Percentiles rank a stretch among this genome's conserved stretches.
Evolutionary conservation across 2,113 vertebrate species (phyloP).

Genomic region (Podarcis muralis): DNA sequence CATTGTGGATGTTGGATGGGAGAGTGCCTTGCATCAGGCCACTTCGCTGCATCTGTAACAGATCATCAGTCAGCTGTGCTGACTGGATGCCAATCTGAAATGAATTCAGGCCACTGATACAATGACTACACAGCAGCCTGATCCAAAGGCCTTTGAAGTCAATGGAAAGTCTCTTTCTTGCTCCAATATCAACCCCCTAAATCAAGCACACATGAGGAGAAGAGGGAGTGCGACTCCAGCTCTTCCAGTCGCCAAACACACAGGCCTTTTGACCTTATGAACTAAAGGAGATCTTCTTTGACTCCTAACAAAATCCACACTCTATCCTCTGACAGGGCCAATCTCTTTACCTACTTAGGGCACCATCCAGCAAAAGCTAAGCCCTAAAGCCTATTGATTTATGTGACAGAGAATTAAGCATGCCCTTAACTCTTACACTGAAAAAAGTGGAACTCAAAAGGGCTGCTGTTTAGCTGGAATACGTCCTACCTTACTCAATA

Average conservation of each 20-base stretch:
- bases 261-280: slow-evolving; percentile 45
- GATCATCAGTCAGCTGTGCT: slow-evolving; percentile 18
- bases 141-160: slow-evolving; percentile 35
- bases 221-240: slow-evolving; percentile 35
- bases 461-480: neutral
- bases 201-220: slow-evolving; percentile 29
- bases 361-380: slow-evolving; percentile 15
- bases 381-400: neutral
- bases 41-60: slow-evolving; percentile 31
- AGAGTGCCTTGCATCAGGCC: neutral
- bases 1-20: slow-evolving; percentile 20
- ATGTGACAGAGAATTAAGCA: neutral
- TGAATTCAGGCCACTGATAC: slow-evolving; percentile 32
- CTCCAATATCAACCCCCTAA: slow-evolving; percentile 34
- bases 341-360: neutral
- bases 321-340: slow-evolving; percentile 20
- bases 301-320: slow-evolving; percentile 20
- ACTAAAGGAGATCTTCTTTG: slow-evolving; percentile 13
- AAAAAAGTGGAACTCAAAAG: neutral
- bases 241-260: slow-evolving; percentile 27
- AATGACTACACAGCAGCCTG: slow-evolving; percentile 27
- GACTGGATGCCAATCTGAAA: neutral
- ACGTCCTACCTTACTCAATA: neutral
- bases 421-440: neutral
- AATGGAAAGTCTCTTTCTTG: slow-evolving; percentile 28